These are phyloP conservation scores for Tuberolachnus salignus DNA, from an alignment of 2,888 invertebrate species.

Conservation along the genomic window DNA sequence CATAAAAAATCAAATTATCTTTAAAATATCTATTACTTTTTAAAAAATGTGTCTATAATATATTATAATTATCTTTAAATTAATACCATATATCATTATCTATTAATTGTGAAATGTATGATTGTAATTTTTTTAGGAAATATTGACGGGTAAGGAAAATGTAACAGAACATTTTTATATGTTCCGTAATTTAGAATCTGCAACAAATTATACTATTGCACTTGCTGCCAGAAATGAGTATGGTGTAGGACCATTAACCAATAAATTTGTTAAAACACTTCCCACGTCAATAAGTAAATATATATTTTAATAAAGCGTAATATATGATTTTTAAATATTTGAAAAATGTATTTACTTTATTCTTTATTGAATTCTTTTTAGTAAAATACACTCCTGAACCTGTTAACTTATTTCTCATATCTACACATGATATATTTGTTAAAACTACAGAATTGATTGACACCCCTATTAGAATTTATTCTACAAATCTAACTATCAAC, in stretches of 20 bases:
- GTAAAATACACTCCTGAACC: slow-evolving; percentile 45
- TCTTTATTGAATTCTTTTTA: slow-evolving; percentile 3
- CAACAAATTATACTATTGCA: slow-evolving; percentile 77
- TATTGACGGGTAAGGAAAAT: slow-evolving; percentile 68
- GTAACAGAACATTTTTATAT: slow-evolving; percentile 74
- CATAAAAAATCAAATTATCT: background rate
- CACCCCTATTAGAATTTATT: slow-evolving; percentile 32
- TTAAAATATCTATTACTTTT: slow-evolving; percentile 17
- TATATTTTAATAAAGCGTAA: slow-evolving; percentile 59
- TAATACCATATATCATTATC: background rate
- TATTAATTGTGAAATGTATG: slow-evolving; percentile 6
- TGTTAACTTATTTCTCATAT: slow-evolving; percentile 44
- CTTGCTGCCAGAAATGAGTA: slow-evolving; percentile 80
- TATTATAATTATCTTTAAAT: slow-evolving; percentile 13
- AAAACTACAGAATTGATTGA: slow-evolving; percentile 39
- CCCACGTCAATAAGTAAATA: slow-evolving; percentile 70
- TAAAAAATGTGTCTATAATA: slow-evolving; percentile 22
- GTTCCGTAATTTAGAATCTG: slow-evolving; percentile 76
- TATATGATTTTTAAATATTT: slow-evolving; percentile 20
- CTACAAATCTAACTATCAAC: slow-evolving; percentile 32
- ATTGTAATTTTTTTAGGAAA: slow-evolving; percentile 68
- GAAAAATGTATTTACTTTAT: background rate
- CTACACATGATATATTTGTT: slow-evolving; percentile 23
- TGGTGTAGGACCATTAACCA: slow-evolving; percentile 78
- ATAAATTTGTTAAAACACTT: slow-evolving; percentile 72